phyloP scores from a whole-genome alignment of 1,140 invertebrate genomes.

The Triops cancriformis region DNA sequence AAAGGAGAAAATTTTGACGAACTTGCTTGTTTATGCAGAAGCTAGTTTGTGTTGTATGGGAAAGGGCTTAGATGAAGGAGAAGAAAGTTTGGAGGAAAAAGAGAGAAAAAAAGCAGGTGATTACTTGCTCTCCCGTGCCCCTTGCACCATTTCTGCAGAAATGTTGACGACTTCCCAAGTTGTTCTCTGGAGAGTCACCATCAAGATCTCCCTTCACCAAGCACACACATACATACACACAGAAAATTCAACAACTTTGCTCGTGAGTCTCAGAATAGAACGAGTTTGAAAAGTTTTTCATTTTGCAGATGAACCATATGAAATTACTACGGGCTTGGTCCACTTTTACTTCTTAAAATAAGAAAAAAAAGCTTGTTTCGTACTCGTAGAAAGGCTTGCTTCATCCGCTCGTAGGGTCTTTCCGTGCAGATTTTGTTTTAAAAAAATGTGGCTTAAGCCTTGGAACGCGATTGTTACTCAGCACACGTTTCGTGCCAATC shows the following conservation, averaged over 20 bases:
- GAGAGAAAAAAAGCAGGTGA: neutral
- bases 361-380: neutral
- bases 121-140: neutral
- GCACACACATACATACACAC: neutral
- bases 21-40: neutral
- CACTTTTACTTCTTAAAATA: neutral
- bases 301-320: neutral
- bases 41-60: neutral
- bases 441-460: neutral
- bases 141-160: neutral
- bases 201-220: neutral
- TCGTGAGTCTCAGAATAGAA: neutral
- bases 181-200: neutral
- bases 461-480: neutral
- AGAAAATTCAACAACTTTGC: neutral
- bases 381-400: neutral
- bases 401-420: neutral
- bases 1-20: neutral
- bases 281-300: neutral
- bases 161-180: neutral
- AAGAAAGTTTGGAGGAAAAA: neutral
- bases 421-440: neutral
- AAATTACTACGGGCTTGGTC: neutral
- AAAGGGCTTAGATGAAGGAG: neutral
- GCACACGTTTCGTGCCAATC: neutral